Evolutionary conservation across 2,888 invertebrate genomes (phyloP).

Genomic region (Eupithecia inturbata): DNA sequence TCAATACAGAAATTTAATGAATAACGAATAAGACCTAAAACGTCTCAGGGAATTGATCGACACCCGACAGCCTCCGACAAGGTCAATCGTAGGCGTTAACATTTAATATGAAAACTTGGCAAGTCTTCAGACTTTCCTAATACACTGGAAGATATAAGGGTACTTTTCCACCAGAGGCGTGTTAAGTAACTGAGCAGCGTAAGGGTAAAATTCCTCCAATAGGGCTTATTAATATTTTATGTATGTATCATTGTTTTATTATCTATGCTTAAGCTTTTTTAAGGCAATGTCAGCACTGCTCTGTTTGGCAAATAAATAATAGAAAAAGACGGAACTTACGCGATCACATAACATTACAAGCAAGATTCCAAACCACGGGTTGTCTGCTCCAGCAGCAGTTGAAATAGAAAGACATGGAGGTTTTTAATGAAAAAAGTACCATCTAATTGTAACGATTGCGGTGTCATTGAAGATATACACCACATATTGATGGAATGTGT

Average conservation of each 20-base stretch:
- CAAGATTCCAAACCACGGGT: no score
- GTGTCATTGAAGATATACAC: no score
- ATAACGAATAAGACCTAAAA: slow-evolving; percentile 21
- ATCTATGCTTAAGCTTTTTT: no score
- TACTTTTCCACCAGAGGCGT: not conserved
- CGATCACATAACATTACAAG: no score
- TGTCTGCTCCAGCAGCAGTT: no score
- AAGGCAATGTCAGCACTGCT: not conserved
- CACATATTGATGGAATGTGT: no score
- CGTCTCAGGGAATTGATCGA: slow-evolving; percentile 21
- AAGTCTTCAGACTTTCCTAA: slow-evolving; percentile 27
- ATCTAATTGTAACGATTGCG: no score
- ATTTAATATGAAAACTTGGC: slow-evolving; percentile 31
- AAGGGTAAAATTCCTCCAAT: not conserved
- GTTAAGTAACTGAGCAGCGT: not conserved
- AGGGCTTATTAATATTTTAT: no score
- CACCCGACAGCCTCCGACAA: not conserved
- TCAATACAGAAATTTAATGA: slow-evolving; percentile 14
- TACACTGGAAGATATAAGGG: slow-evolving; percentile 13
- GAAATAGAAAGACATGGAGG: no score
- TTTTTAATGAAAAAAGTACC: no score
- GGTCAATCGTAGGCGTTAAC: slow-evolving; percentile 29
- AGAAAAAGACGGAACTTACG: no score
- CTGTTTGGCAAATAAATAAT: not conserved
- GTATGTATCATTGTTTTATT: no score